Evolutionary conservation across 2,888 invertebrate genomes (phyloP).

Genomic region (Spodoptera picta): DNA sequence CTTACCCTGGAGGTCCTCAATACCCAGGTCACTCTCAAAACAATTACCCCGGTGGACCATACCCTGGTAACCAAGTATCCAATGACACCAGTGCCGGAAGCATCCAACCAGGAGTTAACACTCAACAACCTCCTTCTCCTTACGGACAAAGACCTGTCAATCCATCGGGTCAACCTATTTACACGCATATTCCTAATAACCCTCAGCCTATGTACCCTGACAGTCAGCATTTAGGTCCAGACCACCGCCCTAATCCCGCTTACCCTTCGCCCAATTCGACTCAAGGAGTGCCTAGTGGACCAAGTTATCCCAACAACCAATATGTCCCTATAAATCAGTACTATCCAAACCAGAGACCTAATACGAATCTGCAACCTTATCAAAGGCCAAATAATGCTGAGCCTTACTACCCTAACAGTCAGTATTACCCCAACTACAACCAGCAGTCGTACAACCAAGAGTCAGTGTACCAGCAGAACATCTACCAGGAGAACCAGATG

Average conservation of each 20-base stretch:
- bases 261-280: slow-evolving; percentile 28
- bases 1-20: slow-evolving; percentile 24
- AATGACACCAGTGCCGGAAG: slow-evolving; percentile 18
- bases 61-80: slow-evolving; percentile 21
- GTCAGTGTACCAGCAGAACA: slow-evolving; percentile 33
- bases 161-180: slow-evolving; percentile 39
- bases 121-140: slow-evolving; percentile 14
- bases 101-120: slow-evolving; percentile 22
- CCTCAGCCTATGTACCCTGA: slow-evolving; percentile 38
- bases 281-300: slow-evolving; percentile 23
- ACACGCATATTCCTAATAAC: slow-evolving; percentile 32
- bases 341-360: slow-evolving; percentile 32
- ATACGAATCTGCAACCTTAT: slow-evolving; percentile 23
- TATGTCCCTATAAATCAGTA: slow-evolving; percentile 41
- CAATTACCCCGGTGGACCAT: slow-evolving; percentile 26
- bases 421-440: slow-evolving; percentile 27
- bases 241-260: slow-evolving; percentile 34
- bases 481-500: slow-evolving; percentile 48
- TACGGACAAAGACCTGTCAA: slow-evolving; percentile 28
- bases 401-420: slow-evolving; percentile 35
- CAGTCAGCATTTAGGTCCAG: slow-evolving; percentile 38
- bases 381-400: slow-evolving; percentile 31
- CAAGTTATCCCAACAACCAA: slow-evolving; percentile 33
- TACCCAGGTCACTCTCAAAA: slow-evolving; percentile 20
- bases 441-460: slow-evolving; percentile 23